Base-by-base conservation (phyloP, 1,140 invertebrate species). In the Maconellicoccus hirsutus region DNA sequence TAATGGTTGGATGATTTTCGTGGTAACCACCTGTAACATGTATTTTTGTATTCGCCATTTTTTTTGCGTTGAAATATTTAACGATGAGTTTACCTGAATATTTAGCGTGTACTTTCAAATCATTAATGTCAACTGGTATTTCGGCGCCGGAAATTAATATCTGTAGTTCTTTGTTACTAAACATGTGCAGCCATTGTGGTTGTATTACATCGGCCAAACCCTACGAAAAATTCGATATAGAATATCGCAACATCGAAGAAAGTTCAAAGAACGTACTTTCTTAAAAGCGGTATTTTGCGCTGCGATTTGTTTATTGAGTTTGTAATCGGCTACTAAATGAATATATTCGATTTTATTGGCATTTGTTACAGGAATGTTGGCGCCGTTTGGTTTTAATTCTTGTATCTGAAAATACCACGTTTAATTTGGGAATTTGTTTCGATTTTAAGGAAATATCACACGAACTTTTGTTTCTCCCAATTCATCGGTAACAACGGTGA, bases 261-360 rank as follows among this genome's bases (percentile, higher is more conserved):
- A 38, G 66, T 71, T 70, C 29, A 59, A 23, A 70, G 39, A 70
- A 73, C 19, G 7, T n/a, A 73, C 27, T 23, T 63, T 70, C 33
- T 39, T 70, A 27, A 39, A 72, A 69, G 61, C 52, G 21, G 42
- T 23, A 14, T 71, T 71, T 59, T 71, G 70, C 23, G 23, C 1
- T 63, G 89, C 83, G 72, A 97, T 94, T 82, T 96, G 94, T 76
- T 87, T 89, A 79, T 98, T 98, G 22, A 98, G 81, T 81, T 96
- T 96, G 76, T 94, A 97, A 82, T 98, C 93, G 0, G 96, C 94
- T 80, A 98, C 89, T 71, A 96, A 80, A 79, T 98, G 94, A 75
- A 98, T 94, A 77, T 98, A 99, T 79, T 98, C 94, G 78, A 98
- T 94, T 71, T 92, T 85, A 81, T 98, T 98, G 70, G 88, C 85